Evolutionary conservation across 2,888 invertebrate species (phyloP).

Genomic region (Apantesis nais): DNA sequence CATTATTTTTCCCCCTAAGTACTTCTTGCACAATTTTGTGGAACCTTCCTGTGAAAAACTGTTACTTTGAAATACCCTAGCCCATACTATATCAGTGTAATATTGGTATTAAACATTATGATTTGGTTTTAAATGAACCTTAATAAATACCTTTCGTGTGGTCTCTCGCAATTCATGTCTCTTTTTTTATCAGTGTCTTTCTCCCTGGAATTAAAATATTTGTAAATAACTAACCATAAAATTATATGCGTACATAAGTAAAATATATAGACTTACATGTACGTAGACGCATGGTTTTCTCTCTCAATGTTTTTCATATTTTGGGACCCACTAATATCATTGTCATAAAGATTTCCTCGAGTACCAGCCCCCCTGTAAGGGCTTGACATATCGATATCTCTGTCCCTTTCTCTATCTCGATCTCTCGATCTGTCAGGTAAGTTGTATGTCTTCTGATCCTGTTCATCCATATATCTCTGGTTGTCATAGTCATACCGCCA

Average conservation of each 20-base stretch:
- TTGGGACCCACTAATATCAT: constrained; percentile 56
- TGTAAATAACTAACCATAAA: neutral
- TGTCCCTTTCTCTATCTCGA: constrained; percentile 58
- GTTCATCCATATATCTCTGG: constrained; percentile 64
- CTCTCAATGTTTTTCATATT: constrained; percentile 63
- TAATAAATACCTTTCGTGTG: constrained; percentile 70
- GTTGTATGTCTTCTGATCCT: constrained; percentile 57
- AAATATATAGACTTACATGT: constrained; percentile 44
- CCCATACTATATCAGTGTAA: neutral
- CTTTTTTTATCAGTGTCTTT: constrained; percentile 70
- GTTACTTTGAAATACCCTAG: too few relatives aligned
- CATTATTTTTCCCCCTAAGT: too few relatives aligned
- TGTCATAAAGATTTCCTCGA: constrained; percentile 58
- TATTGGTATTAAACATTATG: neutral
- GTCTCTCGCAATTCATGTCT: constrained; percentile 69
- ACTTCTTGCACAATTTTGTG: neutral
- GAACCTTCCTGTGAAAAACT: neutral
- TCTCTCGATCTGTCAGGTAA: constrained; percentile 57
- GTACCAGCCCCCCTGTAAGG: constrained; percentile 56
- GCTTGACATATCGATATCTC: constrained; percentile 54
- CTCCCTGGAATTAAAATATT: constrained; percentile 57
- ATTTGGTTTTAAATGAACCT: neutral
- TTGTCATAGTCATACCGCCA: constrained; percentile 64
- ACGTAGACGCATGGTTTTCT: constrained; percentile 48
- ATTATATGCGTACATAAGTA: neutral